Evolutionary conservation across 2,797 vertebrate genomes (phyloP).

Genomic region (Pseudopleuronectes americanus): DNA sequence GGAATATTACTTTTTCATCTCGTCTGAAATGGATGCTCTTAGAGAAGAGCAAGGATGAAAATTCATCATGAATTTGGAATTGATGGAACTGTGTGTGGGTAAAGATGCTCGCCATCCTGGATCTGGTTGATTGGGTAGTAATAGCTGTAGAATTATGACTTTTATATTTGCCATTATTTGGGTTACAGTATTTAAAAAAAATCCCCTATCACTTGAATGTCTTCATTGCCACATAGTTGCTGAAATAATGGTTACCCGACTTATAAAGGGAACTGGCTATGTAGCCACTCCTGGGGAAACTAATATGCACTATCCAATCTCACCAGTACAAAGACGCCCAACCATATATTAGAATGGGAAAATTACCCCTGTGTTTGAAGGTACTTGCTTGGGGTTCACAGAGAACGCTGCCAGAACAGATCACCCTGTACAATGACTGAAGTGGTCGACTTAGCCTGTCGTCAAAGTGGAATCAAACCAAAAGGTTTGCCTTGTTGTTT

Average conservation of each 20-base stretch:
- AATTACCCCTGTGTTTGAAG: slow-evolving; percentile 47
- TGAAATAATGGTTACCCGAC: slow-evolving; percentile 24
- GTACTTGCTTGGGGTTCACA: slow-evolving; percentile 38
- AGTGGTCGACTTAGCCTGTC: slow-evolving; percentile 36
- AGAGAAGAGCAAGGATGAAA: slow-evolving; percentile 83
- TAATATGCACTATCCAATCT: slow-evolving; percentile 25
- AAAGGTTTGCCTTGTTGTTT: slow-evolving; percentile 55
- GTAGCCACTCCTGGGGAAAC: slow-evolving; percentile 24
- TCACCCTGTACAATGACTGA: slow-evolving; percentile 40
- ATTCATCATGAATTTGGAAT: slow-evolving; percentile 79
- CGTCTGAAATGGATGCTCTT: slow-evolving; percentile 85
- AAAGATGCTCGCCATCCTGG: slow-evolving; percentile 45
- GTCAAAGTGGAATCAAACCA: slow-evolving; percentile 56
- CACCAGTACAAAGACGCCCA: slow-evolving; percentile 19
- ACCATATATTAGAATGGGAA: slow-evolving; percentile 26
- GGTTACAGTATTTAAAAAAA: slow-evolving; percentile 52
- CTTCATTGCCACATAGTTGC: slow-evolving; percentile 2
- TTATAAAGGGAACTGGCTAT: slow-evolving; percentile 29
- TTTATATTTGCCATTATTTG: slow-evolving; percentile 55
- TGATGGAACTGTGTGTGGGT: slow-evolving; percentile 65
- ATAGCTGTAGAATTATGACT: slow-evolving; percentile 51
- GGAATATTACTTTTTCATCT: slow-evolving; percentile 89
- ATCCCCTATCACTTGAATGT: slow-evolving; percentile 14
- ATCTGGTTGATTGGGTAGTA: slow-evolving; percentile 55
- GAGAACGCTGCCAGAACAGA: slow-evolving; percentile 49